Evolutionary conservation across 2,888 invertebrate genomes (phyloP).

Genomic region (Andrena bucephala): DNA sequence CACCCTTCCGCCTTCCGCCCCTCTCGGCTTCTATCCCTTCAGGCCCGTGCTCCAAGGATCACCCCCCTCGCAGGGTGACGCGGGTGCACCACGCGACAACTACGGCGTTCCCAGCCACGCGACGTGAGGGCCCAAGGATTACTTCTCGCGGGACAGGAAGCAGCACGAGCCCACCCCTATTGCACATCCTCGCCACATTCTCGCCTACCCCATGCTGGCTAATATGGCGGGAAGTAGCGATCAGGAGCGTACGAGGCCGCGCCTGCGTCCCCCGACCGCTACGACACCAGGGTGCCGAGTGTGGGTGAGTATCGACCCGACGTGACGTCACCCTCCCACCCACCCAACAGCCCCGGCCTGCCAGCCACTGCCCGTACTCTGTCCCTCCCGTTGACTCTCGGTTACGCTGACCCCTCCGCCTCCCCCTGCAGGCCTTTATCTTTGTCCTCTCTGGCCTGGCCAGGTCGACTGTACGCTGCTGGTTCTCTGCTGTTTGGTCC

Average conservation of each 20-base stretch:
- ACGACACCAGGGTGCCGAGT: constrained; percentile 58
- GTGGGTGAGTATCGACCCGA: constrained; percentile 82
- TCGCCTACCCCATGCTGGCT: constrained; percentile 81
- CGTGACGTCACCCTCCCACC: constrained; percentile 80
- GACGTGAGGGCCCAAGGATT: constrained; percentile 73
- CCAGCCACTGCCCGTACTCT: constrained; percentile 22
- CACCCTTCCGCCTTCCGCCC: constrained; percentile 11
- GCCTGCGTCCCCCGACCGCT: constrained; percentile 61
- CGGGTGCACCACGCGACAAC: constrained; percentile 24
- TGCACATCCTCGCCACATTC: constrained; percentile 89
- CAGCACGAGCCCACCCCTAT: constrained; percentile 90
- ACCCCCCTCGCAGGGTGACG: background rate
- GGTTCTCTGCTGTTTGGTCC: constrained; percentile 3
- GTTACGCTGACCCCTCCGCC: constrained; percentile 36
- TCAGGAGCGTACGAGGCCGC: constrained; percentile 71
- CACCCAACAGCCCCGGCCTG: constrained; percentile 11
- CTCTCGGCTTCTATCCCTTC: background rate
- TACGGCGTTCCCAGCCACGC: constrained; percentile 30
- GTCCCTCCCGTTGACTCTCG: constrained; percentile 46
- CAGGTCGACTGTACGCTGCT: background rate
- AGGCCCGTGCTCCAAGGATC: constrained; percentile 7
- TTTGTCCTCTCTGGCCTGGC: background rate
- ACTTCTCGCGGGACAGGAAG: constrained; percentile 88
- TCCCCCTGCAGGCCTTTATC: background rate
- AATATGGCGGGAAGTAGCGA: constrained; percentile 82